phyloP scores from a whole-genome alignment of 2,113 vertebrate species.

The Pogonocichla stellata region DNA sequence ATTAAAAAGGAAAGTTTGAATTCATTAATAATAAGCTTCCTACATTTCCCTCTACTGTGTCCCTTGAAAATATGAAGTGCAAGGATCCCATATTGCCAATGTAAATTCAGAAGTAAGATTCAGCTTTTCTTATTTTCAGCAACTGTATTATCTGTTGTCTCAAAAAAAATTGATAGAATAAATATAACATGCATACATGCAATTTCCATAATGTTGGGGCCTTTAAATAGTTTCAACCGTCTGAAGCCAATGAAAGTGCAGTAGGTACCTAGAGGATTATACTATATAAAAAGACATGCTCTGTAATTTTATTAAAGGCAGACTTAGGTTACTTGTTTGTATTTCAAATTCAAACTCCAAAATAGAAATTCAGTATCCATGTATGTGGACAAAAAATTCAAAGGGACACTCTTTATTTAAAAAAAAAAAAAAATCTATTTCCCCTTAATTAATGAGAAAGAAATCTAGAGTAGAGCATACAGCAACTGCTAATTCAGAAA shows the following conservation, averaged over 20 bases:
- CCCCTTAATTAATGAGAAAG: background rate
- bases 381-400: background rate
- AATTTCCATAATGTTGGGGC: background rate
- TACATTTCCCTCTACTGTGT: background rate
- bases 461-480: background rate
- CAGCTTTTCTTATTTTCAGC: background rate
- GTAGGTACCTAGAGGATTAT: background rate
- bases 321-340: background rate
- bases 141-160: background rate
- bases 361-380: background rate
- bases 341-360: background rate
- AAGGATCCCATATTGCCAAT: background rate
- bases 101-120: background rate
- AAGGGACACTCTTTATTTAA: background rate
- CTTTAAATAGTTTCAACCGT: background rate
- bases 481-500: background rate
- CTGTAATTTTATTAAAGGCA: background rate
- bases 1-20: background rate
- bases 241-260: background rate
- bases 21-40: background rate
- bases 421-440: background rate
- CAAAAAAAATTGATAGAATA: background rate
- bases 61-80: background rate
- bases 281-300: background rate
- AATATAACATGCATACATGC: background rate